Evolutionary conservation across 2,888 invertebrate genomes (phyloP).

Genomic region (Rhingia rostrata): DNA sequence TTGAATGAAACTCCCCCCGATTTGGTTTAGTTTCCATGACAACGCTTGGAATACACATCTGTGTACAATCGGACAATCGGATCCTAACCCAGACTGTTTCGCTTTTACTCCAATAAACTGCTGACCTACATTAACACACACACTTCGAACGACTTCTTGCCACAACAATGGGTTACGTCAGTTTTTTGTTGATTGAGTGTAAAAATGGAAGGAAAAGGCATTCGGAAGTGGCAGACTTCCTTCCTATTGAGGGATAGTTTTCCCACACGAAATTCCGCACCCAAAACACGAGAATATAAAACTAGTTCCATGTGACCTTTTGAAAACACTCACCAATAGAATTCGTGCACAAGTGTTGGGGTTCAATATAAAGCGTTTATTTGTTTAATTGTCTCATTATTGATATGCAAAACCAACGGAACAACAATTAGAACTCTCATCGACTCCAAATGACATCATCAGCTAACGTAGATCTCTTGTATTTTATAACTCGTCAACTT

Average conservation of each 20-base stretch:
- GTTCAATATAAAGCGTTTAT: slow-evolving; percentile 16
- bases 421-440: slow-evolving; percentile 15
- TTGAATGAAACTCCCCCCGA: background rate
- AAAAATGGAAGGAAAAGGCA: slow-evolving; percentile 9
- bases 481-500: slow-evolving; percentile 17
- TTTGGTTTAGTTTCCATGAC: background rate
- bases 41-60: background rate
- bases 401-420: slow-evolving; percentile 14
- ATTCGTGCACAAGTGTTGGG: slow-evolving; percentile 1
- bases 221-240: slow-evolving; percentile 23
- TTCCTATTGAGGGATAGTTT: background rate
- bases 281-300: slow-evolving; percentile 1
- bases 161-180: slow-evolving; percentile 38
- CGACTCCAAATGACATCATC: slow-evolving; percentile 60
- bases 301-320: slow-evolving; percentile 2
- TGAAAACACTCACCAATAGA: background rate
- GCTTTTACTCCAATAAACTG: slow-evolving; percentile 13
- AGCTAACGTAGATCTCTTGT: slow-evolving; percentile 33
- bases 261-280: background rate
- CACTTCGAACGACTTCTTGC: slow-evolving; percentile 33
- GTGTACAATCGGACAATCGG: background rate
- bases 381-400: slow-evolving; percentile 26
- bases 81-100: slow-evolving; percentile 2
- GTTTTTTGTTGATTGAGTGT: slow-evolving; percentile 25
- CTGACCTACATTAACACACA: slow-evolving; percentile 27